Evolutionary conservation across 1,140 invertebrate genomes (phyloP).

Genomic region (Cydia amplana): DNA sequence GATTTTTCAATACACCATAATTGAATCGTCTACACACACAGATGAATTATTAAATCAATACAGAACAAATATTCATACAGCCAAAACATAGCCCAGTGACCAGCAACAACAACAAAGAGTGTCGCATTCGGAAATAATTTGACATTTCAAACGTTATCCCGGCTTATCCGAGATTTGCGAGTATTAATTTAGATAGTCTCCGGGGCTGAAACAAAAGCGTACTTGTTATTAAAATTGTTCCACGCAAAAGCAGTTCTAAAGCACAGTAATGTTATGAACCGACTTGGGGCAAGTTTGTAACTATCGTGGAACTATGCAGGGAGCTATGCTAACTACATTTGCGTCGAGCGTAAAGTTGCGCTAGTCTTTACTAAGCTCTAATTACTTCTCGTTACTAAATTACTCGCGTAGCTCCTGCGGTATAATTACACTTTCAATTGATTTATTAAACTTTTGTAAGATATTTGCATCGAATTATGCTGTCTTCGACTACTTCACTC

Average conservation of each 20-base stretch:
- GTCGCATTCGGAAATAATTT: constrained; percentile 11
- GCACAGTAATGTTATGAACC: constrained; percentile 19
- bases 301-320: constrained; percentile 45
- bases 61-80: too few relatives aligned
- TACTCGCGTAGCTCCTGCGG: constrained; percentile 44
- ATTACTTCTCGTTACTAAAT: constrained; percentile 58
- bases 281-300: constrained; percentile 21
- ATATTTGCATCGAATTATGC: constrained; percentile 41
- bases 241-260: constrained; percentile 23
- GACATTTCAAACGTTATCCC: constrained; percentile 16
- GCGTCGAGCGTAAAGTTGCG: constrained; percentile 57
- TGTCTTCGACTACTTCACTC: constrained; percentile 13
- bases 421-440: constrained; percentile 45
- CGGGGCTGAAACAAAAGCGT: constrained; percentile 10
- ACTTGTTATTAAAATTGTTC: constrained; percentile 24
- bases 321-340: constrained; percentile 48
- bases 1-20: too few relatives aligned
- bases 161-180: constrained; percentile 27
- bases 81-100: neutral
- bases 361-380: constrained; percentile 47
- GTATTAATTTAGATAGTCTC: constrained; percentile 28
- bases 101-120: constrained; percentile 5
- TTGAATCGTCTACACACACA: too few relatives aligned
- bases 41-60: too few relatives aligned
- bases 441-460: constrained; percentile 44